A percentile compares a stretch with the other conserved stretches of the same genome.
phyloP scores from a whole-genome alignment of 2,888 invertebrate genomes.

The Acleris emargana region DNA sequence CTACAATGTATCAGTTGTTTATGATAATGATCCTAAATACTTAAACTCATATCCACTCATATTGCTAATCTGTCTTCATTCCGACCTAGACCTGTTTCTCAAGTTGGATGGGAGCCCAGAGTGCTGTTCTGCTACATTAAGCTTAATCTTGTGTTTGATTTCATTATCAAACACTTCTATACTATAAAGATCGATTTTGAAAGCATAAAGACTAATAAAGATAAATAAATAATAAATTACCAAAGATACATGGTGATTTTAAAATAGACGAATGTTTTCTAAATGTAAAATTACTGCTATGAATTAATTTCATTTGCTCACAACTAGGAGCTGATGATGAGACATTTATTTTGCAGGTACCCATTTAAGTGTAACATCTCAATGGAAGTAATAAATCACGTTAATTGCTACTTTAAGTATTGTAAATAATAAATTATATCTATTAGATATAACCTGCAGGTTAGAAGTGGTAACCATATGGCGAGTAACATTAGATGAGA shows the following conservation, averaged over 20 bases:
- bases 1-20: not conserved
- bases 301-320: constrained; percentile 5
- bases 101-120: constrained; percentile 71
- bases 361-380: constrained; percentile 31
- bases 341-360: constrained; percentile 24
- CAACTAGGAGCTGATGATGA: constrained; percentile 11
- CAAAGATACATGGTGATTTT: not conserved
- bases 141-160: constrained; percentile 51
- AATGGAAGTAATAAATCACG: constrained; percentile 33
- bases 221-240: not conserved
- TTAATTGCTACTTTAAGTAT: constrained; percentile 23
- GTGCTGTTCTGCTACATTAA: constrained; percentile 54
- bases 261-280: not conserved
- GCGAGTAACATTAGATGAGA: not conserved
- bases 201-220: not conserved
- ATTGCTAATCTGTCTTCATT: constrained; percentile 41
- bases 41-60: constrained; percentile 12
- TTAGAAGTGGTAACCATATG: not conserved
- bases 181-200: not conserved
- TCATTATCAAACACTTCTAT: constrained; percentile 38
- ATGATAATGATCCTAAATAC: constrained; percentile 9
- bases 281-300: constrained; percentile 2
- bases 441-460: constrained; percentile 1
- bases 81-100: constrained; percentile 71
- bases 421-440: constrained; percentile 17